Evolutionary conservation across 2,797 vertebrate species (phyloP), one percentile per base, ranked within the genome.

Genomic region (Chrosomus eos): DNA sequence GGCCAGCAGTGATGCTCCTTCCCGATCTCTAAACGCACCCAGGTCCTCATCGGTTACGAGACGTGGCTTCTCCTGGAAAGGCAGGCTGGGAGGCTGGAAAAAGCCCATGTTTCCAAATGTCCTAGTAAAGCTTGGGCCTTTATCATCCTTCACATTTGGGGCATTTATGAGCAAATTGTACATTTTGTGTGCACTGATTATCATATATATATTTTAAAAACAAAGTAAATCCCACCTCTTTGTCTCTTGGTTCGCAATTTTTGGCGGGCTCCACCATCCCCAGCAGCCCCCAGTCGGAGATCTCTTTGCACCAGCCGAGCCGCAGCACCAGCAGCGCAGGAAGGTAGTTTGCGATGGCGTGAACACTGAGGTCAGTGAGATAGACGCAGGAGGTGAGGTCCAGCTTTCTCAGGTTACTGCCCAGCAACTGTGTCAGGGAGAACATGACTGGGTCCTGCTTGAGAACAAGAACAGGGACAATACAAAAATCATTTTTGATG

Each of bases 261-360:
- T 91, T 85, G 45, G 71, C 81, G 36, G 92, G 93, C 67, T 95
- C 90, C 90, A 89, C 89, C 80, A 95, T 91, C 5, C 96, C 96
- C 81, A 97, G 91, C 85, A 97, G 92, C 7, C 96, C 97, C 95
- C 95, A 95, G 88, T 97, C 96, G 0, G 90, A 93, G 82, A 97
- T 91, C 82, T 96, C 93, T 81, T 95, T 96, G 86, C 97, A 97
- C 94, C 94, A 95, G 73, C 94, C 95, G 4, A 97, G 93, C 19
- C 93, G 91, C 82, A 97, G 90, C 19, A 95, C 90, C 3, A 89
- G 89, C 88, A 96, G 93, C 14, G 83, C 87, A 7, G 91, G 93
- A 88, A 95, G 88, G 90, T 93, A 92, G 40, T 92, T 93, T 83
- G 93, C 81, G 10, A 96, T 93, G 7, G 95, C 93, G 5, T 92